Evolutionary conservation across 1,140 invertebrate species (phyloP), one percentile per base, ranked within the genome.

Genomic region (Diorhabda carinulata): DNA sequence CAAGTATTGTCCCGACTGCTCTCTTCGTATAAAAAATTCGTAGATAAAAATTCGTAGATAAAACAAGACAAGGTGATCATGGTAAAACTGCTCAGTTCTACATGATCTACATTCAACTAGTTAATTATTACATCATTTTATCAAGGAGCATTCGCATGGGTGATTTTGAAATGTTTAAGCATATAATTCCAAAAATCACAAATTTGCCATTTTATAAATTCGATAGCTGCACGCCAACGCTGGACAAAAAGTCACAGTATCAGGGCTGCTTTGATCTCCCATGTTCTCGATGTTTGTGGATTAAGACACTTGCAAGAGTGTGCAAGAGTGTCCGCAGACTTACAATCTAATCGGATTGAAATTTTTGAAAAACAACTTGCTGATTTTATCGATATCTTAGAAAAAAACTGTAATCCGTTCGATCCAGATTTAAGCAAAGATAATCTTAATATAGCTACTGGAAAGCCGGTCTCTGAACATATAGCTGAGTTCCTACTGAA

Each of bases 151-250:
- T 68, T 58, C 70, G 66, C 40, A 63, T 42, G 61, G 61, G 25
- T 44, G 66, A 71, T 57, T 61, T 68, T 4, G 44, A 63, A 57
- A 63, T 71, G 43, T 71, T 63, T 41, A 63, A 56, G 43, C 42
- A 63, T 56, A 25, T 57, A 2, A 52, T 71, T 7, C 3, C 56
- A 43, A 70, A 69, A 71, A 64, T 72, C 10, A 61, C 67, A 40
- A 71, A 71, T 71, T 0, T 71, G n/a, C 3, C 58, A 74, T 64
- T 67, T 76, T 43, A 76, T 70, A 42, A 64, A 72, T 66, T 72
- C 70, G n/a, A 72, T 72, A 63, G 41, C 71, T 42, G 71, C 71
- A 65, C 69, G 68, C 42, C 67, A 72, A 72, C 62, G 68, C 44
- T 72, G 71, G 71, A 40, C 44, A 9, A 64, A 61, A 69, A 71